A percentile compares a stretch with the other conserved stretches of the same genome.
phyloP scores from a whole-genome alignment of 2,113 vertebrate genomes.

The Apaloderma vittatum region DNA sequence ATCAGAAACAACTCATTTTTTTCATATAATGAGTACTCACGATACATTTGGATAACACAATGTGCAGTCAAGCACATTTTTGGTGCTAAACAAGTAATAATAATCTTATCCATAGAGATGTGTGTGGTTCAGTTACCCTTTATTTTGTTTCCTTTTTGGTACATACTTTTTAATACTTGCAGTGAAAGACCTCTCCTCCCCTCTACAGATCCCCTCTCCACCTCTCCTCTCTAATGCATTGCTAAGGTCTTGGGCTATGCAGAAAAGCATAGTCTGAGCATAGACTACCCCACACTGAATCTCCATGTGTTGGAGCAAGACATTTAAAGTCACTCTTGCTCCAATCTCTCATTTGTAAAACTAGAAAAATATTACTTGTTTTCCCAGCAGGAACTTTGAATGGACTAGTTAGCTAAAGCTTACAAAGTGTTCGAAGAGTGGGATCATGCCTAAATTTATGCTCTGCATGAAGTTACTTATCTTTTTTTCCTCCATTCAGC shows the following conservation, averaged over 20 bases:
- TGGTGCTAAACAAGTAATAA: background rate
- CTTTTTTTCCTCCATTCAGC: background rate
- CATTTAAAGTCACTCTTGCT: background rate
- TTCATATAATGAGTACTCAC: background rate
- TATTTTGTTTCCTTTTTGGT: background rate
- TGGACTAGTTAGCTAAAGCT: conserved; percentile 23
- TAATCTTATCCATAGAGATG: background rate
- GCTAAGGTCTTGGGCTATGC: background rate
- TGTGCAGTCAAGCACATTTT: conserved; percentile 10
- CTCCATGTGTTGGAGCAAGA: background rate
- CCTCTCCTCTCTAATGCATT: background rate
- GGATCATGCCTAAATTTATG: conserved; percentile 1
- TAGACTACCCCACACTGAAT: background rate
- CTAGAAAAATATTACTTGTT: conserved; percentile 27
- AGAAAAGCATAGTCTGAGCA: background rate
- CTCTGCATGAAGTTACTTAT: background rate
- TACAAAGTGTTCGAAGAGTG: background rate
- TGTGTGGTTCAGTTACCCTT: background rate
- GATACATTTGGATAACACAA: background rate
- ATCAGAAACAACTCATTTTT: conserved; percentile 14
- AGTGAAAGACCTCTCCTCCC: background rate
- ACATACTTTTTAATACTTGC: background rate
- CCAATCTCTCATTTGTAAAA: conserved; percentile 28
- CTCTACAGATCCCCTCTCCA: background rate
- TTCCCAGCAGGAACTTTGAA: conserved; percentile 27